Percentiles rank a stretch among this genome's conserved stretches.
Conservation (phyloP, 2,113 vertebrate species). For the Cyprinus carpio region DNA sequence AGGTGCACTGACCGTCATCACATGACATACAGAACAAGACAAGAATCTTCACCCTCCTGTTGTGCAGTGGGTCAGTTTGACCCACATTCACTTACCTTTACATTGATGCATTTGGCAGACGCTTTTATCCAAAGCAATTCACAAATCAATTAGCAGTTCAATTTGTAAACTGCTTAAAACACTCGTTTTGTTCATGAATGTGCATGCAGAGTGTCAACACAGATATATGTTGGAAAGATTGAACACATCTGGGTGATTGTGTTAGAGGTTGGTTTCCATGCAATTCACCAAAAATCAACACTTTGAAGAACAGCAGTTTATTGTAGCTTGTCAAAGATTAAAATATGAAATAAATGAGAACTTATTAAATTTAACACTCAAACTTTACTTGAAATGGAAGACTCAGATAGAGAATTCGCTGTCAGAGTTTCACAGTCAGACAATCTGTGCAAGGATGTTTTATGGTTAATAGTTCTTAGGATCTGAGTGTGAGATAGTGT, state of each 20-base stretch:
- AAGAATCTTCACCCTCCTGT: background rate
- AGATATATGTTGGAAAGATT: background rate
- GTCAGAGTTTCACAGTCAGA: no score
- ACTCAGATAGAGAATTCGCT: no score
- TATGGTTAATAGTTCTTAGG: background rate
- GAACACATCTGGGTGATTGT: background rate
- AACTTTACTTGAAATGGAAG: no score
- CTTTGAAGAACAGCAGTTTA: background rate
- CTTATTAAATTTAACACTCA: no score
- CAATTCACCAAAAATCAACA: background rate
- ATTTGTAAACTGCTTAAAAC: background rate
- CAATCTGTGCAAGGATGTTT: background rate
- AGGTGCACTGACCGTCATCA: slow-evolving; percentile 12
- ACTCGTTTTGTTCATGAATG: background rate
- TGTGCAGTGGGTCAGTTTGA: background rate
- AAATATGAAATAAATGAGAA: no score
- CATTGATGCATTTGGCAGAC: no score
- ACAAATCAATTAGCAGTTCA: no score
- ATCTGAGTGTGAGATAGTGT: background rate
- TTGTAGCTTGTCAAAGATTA: no score
- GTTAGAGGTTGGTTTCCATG: background rate
- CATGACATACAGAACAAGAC: background rate
- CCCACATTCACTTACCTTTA: background rate
- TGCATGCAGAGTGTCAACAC: no score
- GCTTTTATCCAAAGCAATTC: no score